A percentile compares a stretch with the other conserved stretches of the same genome.
Evolutionary conservation across 1,140 invertebrate genomes (phyloP).

Genomic region (Drosophila navojoa): DNA sequence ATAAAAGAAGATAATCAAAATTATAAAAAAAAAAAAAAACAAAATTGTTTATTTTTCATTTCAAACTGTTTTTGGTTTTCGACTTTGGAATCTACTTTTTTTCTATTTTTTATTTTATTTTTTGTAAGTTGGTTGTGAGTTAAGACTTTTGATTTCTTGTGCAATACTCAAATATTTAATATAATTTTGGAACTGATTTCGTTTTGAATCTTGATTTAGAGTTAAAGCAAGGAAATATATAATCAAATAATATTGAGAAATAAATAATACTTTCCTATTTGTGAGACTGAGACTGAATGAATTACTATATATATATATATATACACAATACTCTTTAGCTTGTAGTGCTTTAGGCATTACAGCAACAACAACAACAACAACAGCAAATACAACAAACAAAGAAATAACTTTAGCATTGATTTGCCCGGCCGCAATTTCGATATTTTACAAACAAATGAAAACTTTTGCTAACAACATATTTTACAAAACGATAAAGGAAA

Average conservation of each 20-base stretch:
- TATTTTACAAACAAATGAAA: conserved; percentile 30
- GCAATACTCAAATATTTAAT: conserved; percentile 28
- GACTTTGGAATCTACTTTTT: conserved; percentile 6
- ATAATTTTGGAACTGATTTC: background rate
- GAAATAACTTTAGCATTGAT: conserved; percentile 17
- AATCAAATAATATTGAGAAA: conserved; percentile 23
- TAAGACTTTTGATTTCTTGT: conserved; percentile 32
- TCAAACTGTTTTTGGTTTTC: conserved; percentile 40
- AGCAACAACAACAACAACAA: conserved; percentile 33
- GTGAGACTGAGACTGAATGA: conserved; percentile 77
- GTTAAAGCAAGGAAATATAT: conserved; percentile 8
- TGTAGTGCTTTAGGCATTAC: conserved; percentile 19
- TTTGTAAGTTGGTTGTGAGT: background rate
- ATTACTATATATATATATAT: conserved; percentile 73
- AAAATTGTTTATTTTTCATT: conserved; percentile 71
- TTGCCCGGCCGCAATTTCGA: conserved; percentile 30
- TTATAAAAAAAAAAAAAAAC: conserved; percentile 59
- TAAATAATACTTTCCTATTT: conserved; percentile 76
- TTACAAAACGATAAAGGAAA: conserved; percentile 15
- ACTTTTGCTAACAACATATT: conserved; percentile 26
- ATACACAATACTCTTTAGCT: conserved; percentile 72
- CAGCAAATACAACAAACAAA: conserved; percentile 43
- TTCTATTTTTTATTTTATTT: background rate
- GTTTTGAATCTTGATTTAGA: conserved; percentile 10
- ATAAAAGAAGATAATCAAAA: conserved; percentile 83